phyloP scores from a whole-genome alignment of 2,797 vertebrate genomes.

The Onychomys leucogaster region DNA sequence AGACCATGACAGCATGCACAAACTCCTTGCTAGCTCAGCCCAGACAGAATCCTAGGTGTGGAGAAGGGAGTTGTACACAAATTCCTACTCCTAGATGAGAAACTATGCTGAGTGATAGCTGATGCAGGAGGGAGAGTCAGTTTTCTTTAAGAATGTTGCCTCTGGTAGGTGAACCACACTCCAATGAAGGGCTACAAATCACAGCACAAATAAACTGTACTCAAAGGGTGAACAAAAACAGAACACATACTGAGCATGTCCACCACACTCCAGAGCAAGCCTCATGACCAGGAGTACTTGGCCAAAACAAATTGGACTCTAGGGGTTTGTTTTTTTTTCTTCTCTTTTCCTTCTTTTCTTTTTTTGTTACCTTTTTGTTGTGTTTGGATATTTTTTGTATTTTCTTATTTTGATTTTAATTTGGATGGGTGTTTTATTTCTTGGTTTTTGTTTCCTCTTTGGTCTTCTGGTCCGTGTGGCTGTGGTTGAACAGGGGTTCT shows the following conservation, averaged over 20 bases:
- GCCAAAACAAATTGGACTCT: background rate
- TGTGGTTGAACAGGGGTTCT: background rate
- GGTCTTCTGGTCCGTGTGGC: background rate
- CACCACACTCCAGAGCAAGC: background rate
- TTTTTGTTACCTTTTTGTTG: background rate
- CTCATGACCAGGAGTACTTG: background rate
- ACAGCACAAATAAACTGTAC: background rate
- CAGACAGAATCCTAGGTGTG: background rate
- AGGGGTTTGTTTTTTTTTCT: background rate
- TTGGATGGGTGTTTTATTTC: background rate
- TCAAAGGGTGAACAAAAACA: background rate
- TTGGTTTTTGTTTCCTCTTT: background rate
- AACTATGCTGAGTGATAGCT: background rate
- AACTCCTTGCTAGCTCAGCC: background rate
- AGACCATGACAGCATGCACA: background rate
- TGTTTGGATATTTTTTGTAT: background rate
- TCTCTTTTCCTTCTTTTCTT: background rate
- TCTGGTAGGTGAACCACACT: background rate
- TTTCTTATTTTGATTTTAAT: background rate
- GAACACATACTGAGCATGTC: background rate
- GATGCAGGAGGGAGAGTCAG: background rate
- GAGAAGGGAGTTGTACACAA: background rate
- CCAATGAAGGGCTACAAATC: background rate
- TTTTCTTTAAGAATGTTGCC: background rate
- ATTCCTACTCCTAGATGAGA: background rate